Evolutionary conservation across 1,140 invertebrate genomes (phyloP).

Genomic region (Drosophila chauvacae): DNA sequence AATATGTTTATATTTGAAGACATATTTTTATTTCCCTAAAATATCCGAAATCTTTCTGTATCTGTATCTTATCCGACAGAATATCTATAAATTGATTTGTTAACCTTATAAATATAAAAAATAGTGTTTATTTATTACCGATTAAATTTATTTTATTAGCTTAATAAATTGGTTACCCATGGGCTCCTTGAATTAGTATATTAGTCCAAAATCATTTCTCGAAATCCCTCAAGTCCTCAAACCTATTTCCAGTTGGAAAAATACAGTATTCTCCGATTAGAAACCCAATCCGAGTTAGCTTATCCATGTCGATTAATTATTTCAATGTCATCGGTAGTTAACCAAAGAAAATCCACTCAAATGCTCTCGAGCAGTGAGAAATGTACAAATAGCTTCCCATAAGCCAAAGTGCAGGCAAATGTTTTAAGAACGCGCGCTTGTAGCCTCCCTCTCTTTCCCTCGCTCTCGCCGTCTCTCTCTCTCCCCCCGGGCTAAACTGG

Average conservation of each 20-base stretch:
- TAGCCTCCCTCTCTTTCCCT: neutral
- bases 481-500: slow-evolving; percentile 16
- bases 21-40: neutral
- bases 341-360: slow-evolving; percentile 17
- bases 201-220: neutral
- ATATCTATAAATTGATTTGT: neutral
- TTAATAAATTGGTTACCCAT: too few relatives aligned
- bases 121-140: too few relatives aligned
- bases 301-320: slow-evolving; percentile 22
- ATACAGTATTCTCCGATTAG: slow-evolving; percentile 1
- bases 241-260: neutral
- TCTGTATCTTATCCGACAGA: neutral
- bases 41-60: neutral
- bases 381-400: slow-evolving; percentile 44
- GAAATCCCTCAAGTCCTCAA: neutral
- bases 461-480: slow-evolving; percentile 4
- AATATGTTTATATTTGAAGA: too few relatives aligned
- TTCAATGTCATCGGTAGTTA: slow-evolving; percentile 38
- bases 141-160: neutral
- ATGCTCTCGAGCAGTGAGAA: slow-evolving; percentile 24
- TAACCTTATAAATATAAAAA: neutral
- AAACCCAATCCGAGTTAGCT: slow-evolving; percentile 4
- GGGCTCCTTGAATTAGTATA: too few relatives aligned
- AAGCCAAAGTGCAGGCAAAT: slow-evolving; percentile 67
- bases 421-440: slow-evolving; percentile 50